Evolutionary conservation across 2,113 vertebrate genomes (phyloP).

Genomic region (Scophthalmus maximus): DNA sequence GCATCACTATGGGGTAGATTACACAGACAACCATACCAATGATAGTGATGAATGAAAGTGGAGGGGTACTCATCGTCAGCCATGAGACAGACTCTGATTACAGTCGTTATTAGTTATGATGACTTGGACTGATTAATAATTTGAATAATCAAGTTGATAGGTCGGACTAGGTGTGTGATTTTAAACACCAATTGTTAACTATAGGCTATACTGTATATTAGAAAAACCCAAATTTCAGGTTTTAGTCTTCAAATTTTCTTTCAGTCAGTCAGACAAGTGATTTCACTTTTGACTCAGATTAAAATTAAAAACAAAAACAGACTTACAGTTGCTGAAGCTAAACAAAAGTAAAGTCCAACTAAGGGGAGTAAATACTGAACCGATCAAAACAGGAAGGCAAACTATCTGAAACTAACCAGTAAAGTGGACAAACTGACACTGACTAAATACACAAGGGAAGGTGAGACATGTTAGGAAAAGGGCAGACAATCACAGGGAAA

Average conservation of each 20-base stretch:
- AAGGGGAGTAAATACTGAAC: too few species aligned
- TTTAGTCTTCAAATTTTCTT: neutral
- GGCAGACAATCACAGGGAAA: too few species aligned
- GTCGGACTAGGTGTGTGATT: slow-evolving; percentile 14
- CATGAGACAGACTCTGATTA: slow-evolving; percentile 71
- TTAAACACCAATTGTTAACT: slow-evolving; percentile 6
- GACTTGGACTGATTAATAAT: slow-evolving; percentile 67
- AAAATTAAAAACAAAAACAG: too few species aligned
- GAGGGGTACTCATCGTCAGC: slow-evolving; percentile 65
- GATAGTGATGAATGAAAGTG: slow-evolving; percentile 65
- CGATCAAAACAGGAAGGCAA: too few species aligned
- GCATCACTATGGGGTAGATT: slow-evolving; percentile 69
- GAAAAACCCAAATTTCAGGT: neutral
- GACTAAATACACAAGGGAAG: too few species aligned
- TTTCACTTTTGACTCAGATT: neutral
- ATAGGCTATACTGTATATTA: neutral
- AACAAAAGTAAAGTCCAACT: too few species aligned
- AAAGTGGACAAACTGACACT: too few species aligned
- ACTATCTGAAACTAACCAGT: too few species aligned
- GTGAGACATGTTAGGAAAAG: too few species aligned
- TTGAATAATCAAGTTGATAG: slow-evolving; percentile 61
- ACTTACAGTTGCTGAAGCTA: too few species aligned
- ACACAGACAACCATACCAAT: slow-evolving; percentile 61
- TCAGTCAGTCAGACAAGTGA: neutral
- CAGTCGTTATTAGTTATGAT: slow-evolving; percentile 68